A percentile compares a stretch with the other conserved stretches of the same genome.
These are phyloP conservation scores for Desoria tigrina DNA, from an alignment of 2,888 invertebrate species.

Conservation along the genomic window DNA sequence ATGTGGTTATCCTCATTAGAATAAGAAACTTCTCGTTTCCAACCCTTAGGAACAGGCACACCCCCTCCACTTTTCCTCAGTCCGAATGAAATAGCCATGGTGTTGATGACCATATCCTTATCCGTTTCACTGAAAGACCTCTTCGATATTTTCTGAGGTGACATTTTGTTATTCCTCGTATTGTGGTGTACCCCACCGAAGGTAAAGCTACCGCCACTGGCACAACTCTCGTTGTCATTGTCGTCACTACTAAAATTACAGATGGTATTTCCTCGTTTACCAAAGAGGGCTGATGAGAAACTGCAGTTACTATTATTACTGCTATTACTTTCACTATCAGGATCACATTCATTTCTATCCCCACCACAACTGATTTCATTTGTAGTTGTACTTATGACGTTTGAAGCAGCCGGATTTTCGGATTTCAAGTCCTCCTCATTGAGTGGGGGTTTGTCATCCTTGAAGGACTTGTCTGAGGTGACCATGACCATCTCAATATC, in stretches of 20 bases:
- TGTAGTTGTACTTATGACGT: slow-evolving; percentile 46
- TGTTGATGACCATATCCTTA: slow-evolving; percentile 46
- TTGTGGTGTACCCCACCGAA: background rate
- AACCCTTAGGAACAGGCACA: slow-evolving; percentile 67
- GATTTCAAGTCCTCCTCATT: background rate
- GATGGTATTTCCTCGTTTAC: slow-evolving; percentile 6
- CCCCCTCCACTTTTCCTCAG: slow-evolving; percentile 3
- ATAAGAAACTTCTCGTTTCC: slow-evolving; percentile 64
- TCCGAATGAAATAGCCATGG: slow-evolving; percentile 26
- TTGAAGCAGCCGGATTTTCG: slow-evolving; percentile 22
- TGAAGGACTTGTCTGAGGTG: background rate
- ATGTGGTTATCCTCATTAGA: slow-evolving; percentile 25
- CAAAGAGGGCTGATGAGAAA: slow-evolving; percentile 37
- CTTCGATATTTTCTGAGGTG: slow-evolving; percentile 50
- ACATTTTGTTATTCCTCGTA: slow-evolving; percentile 9
- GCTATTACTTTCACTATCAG: slow-evolving; percentile 42
- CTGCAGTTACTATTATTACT: slow-evolving; percentile 35
- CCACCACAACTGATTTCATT: slow-evolving; percentile 18
- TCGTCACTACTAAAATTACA: slow-evolving; percentile 29
- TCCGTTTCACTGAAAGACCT: slow-evolving; percentile 53
- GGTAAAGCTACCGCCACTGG: slow-evolving; percentile 34
- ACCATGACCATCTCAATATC: slow-evolving; percentile 1
- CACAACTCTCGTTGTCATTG: slow-evolving; percentile 39
- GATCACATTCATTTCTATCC: slow-evolving; percentile 30
- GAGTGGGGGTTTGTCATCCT: background rate